Percentiles rank a stretch among this genome's conserved stretches.
Evolutionary conservation across 2,888 invertebrate genomes (phyloP).

Genomic region (Cantharis nigra): DNA sequence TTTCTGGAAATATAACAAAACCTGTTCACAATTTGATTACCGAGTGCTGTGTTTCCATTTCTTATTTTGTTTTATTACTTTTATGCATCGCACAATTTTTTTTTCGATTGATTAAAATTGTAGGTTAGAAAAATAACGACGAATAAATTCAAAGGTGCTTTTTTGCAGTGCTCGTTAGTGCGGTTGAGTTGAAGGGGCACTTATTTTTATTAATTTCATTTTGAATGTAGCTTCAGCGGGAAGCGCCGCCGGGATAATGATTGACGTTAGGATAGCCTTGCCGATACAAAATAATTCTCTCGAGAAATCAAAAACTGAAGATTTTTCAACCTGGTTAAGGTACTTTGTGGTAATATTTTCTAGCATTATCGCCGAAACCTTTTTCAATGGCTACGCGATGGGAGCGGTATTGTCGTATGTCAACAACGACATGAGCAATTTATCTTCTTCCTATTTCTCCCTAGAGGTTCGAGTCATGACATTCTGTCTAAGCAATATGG

Average conservation of each 20-base stretch:
- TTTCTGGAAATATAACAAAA: background rate
- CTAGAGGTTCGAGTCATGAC: slow-evolving; percentile 46
- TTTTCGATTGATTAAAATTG: background rate
- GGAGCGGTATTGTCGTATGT: slow-evolving; percentile 52
- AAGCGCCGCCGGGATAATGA: background rate
- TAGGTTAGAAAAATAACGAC: background rate
- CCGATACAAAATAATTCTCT: background rate
- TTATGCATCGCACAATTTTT: background rate
- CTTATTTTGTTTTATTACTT: background rate
- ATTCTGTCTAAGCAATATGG: slow-evolving; percentile 43
- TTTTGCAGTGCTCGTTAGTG: background rate
- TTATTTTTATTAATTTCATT: background rate
- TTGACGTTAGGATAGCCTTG: background rate
- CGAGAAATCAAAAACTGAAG: background rate
- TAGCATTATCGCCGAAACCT: slow-evolving; percentile 32
- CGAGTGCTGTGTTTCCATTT: background rate
- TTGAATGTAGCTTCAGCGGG: background rate
- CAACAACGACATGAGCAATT: slow-evolving; percentile 52
- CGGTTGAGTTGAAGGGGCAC: background rate
- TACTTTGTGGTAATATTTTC: slow-evolving; percentile 30
- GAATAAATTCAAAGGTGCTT: background rate
- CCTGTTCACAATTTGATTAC: background rate
- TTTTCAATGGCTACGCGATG: slow-evolving; percentile 25
- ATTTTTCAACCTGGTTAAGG: background rate
- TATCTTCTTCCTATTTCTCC: slow-evolving; percentile 53